Conservation (phyloP, 2,888 invertebrate species). For the Nycteola revayana region DNA sequence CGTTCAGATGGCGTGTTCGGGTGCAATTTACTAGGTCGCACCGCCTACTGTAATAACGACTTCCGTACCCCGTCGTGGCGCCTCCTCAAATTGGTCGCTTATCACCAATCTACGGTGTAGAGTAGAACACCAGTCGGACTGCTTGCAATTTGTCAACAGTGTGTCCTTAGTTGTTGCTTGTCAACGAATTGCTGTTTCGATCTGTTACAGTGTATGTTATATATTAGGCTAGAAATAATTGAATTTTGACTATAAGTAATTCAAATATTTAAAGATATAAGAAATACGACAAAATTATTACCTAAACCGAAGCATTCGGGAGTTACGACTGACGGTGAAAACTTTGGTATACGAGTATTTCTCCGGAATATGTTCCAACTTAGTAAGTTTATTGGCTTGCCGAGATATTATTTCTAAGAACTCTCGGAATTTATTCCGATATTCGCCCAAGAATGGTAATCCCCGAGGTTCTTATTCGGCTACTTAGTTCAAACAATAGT, state of each 20-base stretch:
- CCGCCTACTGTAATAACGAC: constrained; percentile 82
- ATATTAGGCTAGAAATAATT: too few relatives aligned
- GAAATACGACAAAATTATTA: constrained; percentile 51
- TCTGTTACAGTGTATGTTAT: too few relatives aligned
- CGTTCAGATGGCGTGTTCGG: constrained; percentile 78
- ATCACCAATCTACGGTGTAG: constrained; percentile 78
- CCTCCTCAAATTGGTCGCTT: constrained; percentile 82
- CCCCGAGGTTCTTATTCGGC: constrained; percentile 69
- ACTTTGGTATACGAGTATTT: constrained; percentile 73
- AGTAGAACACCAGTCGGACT: constrained; percentile 72
- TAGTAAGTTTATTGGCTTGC: constrained; percentile 76
- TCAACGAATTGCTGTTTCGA: constrained; percentile 46
- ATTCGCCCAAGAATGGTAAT: constrained; percentile 65
- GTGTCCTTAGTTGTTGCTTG: constrained; percentile 56
- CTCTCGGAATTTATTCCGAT: constrained; percentile 70
- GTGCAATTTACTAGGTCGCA: constrained; percentile 76
- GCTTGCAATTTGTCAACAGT: constrained; percentile 73
- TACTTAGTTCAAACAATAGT: constrained; percentile 65
- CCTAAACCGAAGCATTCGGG: constrained; percentile 49
- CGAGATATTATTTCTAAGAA: constrained; percentile 79
- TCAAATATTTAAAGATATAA: constrained; percentile 18
- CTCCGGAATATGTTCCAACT: constrained; percentile 71
- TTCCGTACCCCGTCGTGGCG: constrained; percentile 80
- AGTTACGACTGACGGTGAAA: constrained; percentile 62
- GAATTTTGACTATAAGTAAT: too few relatives aligned